Conservation (phyloP, 1,140 invertebrate genomes). For the Episyrphus balteatus region DNA sequence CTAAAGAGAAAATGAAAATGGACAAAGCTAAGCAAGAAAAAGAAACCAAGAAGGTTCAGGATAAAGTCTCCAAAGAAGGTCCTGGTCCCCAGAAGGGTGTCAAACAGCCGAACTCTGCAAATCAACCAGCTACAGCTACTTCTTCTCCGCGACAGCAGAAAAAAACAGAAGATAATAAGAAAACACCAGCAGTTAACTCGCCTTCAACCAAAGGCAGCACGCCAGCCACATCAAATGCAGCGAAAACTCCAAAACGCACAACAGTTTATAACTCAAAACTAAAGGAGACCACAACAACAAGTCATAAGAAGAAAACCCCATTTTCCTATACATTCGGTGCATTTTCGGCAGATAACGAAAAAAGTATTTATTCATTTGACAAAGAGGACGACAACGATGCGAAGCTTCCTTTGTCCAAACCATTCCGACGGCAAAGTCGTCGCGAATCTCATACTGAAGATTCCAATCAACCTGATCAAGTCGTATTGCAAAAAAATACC, state of each 20-base stretch:
- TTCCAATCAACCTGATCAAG: not conserved
- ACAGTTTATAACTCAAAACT: constrained; percentile 26
- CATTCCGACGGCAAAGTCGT: constrained; percentile 44
- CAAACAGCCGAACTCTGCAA: constrained; percentile 29
- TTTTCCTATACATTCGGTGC: constrained; percentile 27
- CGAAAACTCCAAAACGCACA: constrained; percentile 21
- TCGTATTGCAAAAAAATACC: constrained; percentile 1
- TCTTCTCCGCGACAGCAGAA: not conserved
- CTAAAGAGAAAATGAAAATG: not conserved
- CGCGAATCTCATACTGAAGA: constrained; percentile 35
- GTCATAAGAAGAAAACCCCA: constrained; percentile 5
- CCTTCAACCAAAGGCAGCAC: not conserved
- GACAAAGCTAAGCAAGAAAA: not conserved
- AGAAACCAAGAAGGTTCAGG: not conserved
- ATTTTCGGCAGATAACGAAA: constrained; percentile 58
- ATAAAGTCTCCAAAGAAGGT: not conserved
- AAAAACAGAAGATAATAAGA: constrained; percentile 2
- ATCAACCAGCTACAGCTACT: constrained; percentile 7
- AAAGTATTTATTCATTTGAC: constrained; percentile 60
- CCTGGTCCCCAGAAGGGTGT: constrained; percentile 17
- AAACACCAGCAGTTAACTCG: constrained; percentile 3
- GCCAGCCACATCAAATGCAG: constrained; percentile 7
- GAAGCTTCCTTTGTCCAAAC: constrained; percentile 47
- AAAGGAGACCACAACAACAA: constrained; percentile 14
- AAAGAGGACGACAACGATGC: constrained; percentile 45